Conservation (phyloP, 2,797 vertebrate genomes). For the Cephalopachus bancanus region DNA sequence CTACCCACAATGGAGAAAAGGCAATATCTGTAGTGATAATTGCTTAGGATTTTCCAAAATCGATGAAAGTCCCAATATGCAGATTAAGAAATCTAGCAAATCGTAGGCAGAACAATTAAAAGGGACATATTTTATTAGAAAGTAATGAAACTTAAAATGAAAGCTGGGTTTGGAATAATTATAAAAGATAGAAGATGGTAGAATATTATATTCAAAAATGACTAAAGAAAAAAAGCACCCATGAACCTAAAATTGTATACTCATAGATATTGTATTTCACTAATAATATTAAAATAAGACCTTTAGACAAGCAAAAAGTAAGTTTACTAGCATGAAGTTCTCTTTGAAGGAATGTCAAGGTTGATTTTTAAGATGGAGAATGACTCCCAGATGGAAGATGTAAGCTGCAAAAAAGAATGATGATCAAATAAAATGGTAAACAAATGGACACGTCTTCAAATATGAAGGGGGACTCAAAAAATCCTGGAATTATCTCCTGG, state of each 20-base stretch:
- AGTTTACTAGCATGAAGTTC: not conserved
- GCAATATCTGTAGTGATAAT: not conserved
- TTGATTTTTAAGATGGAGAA: not conserved
- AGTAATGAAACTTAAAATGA: not conserved
- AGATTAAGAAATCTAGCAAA: not conserved
- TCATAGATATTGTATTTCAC: not conserved
- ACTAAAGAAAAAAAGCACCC: not conserved
- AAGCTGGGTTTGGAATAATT: not conserved
- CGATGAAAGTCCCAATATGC: not conserved
- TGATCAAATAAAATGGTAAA: slow-evolving; percentile 12
- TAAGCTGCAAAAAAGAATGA: not conserved
- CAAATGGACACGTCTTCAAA: not conserved
- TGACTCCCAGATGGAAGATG: not conserved
- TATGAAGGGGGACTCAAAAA: no score
- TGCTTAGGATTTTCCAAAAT: not conserved
- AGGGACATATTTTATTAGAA: not conserved
- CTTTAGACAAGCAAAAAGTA: not conserved
- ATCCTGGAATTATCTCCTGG: no score
- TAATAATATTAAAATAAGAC: not conserved
- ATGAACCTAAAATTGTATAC: not conserved
- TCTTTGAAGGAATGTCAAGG: not conserved
- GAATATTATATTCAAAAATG: not conserved
- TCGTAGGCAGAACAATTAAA: not conserved
- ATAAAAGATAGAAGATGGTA: not conserved
- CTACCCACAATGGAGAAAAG: not conserved